These are phyloP conservation scores for Dasyornis broadbenti DNA, from an alignment of 2,113 vertebrate species.

Conservation along the genomic window DNA sequence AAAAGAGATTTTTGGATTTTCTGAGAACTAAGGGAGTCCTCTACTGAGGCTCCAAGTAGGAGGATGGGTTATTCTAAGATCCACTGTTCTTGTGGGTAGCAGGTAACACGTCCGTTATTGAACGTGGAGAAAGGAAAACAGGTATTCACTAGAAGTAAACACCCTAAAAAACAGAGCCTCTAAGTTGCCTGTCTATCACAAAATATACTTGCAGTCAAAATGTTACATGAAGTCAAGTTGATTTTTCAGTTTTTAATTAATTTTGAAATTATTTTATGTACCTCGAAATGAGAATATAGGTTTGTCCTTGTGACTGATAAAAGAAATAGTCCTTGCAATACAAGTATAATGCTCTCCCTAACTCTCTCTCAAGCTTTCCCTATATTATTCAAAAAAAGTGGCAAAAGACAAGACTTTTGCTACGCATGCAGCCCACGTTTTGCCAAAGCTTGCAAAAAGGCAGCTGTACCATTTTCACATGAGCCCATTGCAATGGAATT, in stretches of 20 bases:
- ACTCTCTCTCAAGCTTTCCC: background rate
- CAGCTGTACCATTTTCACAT: background rate
- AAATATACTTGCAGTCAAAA: background rate
- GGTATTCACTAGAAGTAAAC: background rate
- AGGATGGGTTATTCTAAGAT: background rate
- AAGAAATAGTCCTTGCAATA: background rate
- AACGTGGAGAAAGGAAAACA: background rate
- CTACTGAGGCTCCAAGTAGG: background rate
- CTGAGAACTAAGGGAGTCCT: background rate
- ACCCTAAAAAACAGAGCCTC: background rate
- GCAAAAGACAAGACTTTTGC: background rate
- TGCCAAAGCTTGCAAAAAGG: background rate
- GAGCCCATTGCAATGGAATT: background rate
- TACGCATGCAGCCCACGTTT: background rate
- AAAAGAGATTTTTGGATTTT: background rate
- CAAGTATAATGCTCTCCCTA: background rate
- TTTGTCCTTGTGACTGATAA: background rate
- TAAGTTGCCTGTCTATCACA: background rate
- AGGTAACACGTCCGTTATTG: background rate
- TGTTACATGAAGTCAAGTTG: accelerated
- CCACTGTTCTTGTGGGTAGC: background rate
- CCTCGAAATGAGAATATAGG: background rate
- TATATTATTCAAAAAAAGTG: background rate
- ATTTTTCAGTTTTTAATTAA: background rate
- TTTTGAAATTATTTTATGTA: background rate